phyloP scores from a whole-genome alignment of 2,113 vertebrate species.

The Zapornia atra region DNA sequence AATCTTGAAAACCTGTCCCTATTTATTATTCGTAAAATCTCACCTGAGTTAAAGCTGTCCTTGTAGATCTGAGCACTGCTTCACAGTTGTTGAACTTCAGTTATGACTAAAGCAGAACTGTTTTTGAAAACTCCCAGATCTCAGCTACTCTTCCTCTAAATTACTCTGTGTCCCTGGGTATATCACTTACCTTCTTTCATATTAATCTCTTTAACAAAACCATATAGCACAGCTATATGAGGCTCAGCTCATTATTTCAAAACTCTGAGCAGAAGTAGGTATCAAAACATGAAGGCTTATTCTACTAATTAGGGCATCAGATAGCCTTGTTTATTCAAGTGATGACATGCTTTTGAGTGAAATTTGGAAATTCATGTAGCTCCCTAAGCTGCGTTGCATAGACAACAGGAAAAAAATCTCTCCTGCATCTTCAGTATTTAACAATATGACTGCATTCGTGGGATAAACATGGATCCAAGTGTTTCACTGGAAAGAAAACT shows the following conservation, averaged over 20 bases:
- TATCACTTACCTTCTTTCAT: neutral
- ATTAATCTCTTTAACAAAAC: neutral
- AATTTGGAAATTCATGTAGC: neutral
- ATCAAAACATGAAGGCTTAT: conserved; percentile 16
- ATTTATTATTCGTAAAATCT: neutral
- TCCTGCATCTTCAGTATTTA: neutral
- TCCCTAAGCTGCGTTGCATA: neutral
- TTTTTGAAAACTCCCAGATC: neutral
- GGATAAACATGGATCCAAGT: neutral
- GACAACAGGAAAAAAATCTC: neutral
- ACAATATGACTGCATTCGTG: neutral
- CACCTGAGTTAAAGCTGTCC: neutral
- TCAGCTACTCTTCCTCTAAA: neutral
- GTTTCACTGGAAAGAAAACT: neutral
- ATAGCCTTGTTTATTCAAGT: conserved; percentile 15
- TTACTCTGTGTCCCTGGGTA: neutral
- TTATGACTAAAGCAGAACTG: neutral
- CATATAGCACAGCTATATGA: too few relatives aligned
- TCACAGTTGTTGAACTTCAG: neutral
- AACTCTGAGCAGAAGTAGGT: neutral
- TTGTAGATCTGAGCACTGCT: neutral
- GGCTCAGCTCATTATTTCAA: conserved; percentile 31
- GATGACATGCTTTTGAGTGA: conserved; percentile 25
- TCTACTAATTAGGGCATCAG: conserved; percentile 29
- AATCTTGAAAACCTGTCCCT: neutral